phyloP scores from a whole-genome alignment of 2,113 vertebrate genomes.

The Cairina moschata region DNA sequence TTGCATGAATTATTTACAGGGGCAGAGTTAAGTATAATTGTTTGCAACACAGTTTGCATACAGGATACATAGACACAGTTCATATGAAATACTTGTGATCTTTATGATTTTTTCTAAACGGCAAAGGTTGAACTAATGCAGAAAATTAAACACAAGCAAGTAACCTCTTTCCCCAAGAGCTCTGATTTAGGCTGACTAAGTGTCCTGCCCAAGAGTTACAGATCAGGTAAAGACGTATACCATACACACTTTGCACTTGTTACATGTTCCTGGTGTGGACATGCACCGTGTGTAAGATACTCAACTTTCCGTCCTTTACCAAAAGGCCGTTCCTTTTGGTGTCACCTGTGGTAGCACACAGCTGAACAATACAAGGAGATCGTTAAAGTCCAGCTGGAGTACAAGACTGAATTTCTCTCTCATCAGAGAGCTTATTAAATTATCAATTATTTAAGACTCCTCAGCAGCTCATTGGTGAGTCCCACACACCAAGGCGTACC shows the following conservation, averaged over 20 bases:
- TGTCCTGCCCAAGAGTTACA: neutral
- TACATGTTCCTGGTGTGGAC: neutral
- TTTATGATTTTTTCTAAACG: neutral
- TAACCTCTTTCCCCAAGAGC: neutral
- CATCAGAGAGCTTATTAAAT: neutral
- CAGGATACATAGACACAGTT: neutral
- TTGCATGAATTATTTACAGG: conserved; percentile 13
- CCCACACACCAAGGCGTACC: neutral
- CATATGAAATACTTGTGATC: neutral
- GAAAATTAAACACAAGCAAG: neutral
- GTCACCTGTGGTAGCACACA: neutral
- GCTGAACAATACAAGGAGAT: neutral
- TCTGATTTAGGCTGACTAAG: neutral
- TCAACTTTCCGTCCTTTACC: neutral
- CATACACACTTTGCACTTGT: neutral
- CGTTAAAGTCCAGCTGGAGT: neutral
- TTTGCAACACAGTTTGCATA: neutral
- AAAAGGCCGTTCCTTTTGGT: neutral
- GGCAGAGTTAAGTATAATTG: neutral
- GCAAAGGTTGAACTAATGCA: neutral
- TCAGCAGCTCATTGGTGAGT: neutral
- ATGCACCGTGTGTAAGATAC: neutral
- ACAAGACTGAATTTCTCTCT: neutral
- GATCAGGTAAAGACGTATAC: neutral
- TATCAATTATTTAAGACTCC: neutral